phyloP scores from a whole-genome alignment of 2,113 vertebrate species.

The Scatophagus argus region DNA sequence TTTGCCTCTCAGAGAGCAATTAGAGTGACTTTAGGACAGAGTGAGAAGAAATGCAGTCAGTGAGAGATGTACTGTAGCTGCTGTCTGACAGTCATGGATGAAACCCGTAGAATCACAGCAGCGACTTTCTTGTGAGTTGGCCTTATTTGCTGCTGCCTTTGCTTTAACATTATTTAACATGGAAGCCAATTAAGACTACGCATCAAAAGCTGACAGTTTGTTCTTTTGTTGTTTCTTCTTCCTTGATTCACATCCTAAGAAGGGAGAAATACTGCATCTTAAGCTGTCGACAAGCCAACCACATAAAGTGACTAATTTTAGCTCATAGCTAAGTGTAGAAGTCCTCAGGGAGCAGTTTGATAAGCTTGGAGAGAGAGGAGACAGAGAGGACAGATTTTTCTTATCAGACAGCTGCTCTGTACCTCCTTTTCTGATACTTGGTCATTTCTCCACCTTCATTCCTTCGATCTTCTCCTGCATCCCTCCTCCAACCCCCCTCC shows the following conservation, averaged over 20 bases:
- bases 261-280: slow-evolving; percentile 23
- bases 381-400: slow-evolving; percentile 45
- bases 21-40: slow-evolving; percentile 37
- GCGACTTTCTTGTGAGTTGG: slow-evolving; percentile 27
- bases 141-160: slow-evolving; percentile 37
- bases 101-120: slow-evolving; percentile 59
- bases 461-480: slow-evolving; percentile 16
- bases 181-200: slow-evolving; percentile 38
- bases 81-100: slow-evolving; percentile 62
- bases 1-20: slow-evolving; percentile 53
- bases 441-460: slow-evolving; percentile 53
- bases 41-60: slow-evolving; percentile 16
- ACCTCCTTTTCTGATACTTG: slow-evolving; percentile 44
- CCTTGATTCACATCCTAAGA: slow-evolving; percentile 22
- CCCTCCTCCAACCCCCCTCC: slow-evolving; percentile 13
- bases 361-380: slow-evolving; percentile 45
- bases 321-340: slow-evolving; percentile 62
- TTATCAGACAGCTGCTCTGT: slow-evolving; percentile 50
- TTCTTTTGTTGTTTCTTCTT: slow-evolving; percentile 12
- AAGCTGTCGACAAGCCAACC: slow-evolving; percentile 28
- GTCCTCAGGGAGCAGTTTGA: slow-evolving; percentile 56
- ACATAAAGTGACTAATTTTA: slow-evolving; percentile 71
- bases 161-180: slow-evolving; percentile 44
- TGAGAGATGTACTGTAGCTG: slow-evolving; percentile 42
- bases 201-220: slow-evolving; percentile 22